phyloP scores from a whole-genome alignment of 2,888 invertebrate genomes.

The Timandra comae region DNA sequence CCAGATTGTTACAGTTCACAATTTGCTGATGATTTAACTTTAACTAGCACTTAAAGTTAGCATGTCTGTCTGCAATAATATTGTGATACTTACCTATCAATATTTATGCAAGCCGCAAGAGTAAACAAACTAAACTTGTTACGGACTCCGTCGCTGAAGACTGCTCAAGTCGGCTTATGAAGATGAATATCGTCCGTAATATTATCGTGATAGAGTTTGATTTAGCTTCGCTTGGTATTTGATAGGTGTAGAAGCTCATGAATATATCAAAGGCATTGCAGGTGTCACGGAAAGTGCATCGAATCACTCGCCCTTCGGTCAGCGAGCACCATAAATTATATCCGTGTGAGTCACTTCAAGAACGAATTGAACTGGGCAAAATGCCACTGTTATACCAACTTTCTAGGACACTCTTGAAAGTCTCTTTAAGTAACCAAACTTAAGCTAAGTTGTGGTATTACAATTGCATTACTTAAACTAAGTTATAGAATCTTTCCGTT shows the following conservation, averaged over 20 bases:
- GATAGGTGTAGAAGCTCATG: constrained; percentile 26
- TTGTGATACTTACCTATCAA: constrained; percentile 15
- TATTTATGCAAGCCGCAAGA: constrained; percentile 28
- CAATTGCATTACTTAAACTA: constrained; percentile 6
- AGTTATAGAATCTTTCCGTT: too few species aligned
- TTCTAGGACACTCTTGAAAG: constrained; percentile 8
- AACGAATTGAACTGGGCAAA: constrained; percentile 14
- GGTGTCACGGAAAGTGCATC: constrained; percentile 33
- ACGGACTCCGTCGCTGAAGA: constrained; percentile 13
- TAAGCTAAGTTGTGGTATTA: constrained; percentile 13
- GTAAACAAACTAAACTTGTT: constrained; percentile 27
- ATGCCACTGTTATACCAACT: constrained; percentile 6
- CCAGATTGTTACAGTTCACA: too few species aligned
- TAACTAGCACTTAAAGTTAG: constrained; percentile 2
- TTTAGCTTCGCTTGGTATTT: constrained; percentile 12
- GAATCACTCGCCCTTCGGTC: constrained; percentile 26
- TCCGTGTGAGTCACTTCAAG: constrained; percentile 11
- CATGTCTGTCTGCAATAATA: constrained; percentile 16
- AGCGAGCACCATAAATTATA: constrained; percentile 20
- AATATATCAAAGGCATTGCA: constrained; percentile 30
- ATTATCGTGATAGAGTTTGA: constrained; percentile 19
- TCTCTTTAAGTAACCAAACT: constrained; percentile 16
- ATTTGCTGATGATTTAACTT: too few species aligned
- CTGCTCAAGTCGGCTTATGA: constrained; percentile 4
- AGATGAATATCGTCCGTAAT: constrained; percentile 23